Base-by-base conservation (phyloP, 2,113 vertebrate species). In the Dipodomys stephensi region DNA sequence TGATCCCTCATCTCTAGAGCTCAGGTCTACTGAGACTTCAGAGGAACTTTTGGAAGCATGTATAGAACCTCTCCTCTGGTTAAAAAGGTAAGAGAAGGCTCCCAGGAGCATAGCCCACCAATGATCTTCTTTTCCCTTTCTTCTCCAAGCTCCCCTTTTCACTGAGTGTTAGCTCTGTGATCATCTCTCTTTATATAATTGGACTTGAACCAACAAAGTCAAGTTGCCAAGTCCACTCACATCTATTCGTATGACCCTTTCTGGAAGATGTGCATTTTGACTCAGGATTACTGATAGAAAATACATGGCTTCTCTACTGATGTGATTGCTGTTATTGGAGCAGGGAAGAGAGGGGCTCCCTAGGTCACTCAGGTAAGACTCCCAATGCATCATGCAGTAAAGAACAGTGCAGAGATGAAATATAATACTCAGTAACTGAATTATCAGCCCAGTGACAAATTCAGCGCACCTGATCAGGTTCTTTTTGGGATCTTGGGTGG, bases 261-360 rank as follows among this genome's bases (percentile, higher is more conserved):
- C 74, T 94, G 81, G 44, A 77, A 20, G 46, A 77, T 65, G 39
- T 86, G 32, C 16, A 67, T 84, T 84, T 88, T 69, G 68, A 84
- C 39, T 22, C 71, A 32, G 32, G 22, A n/a, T 19, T 81, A 13
- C 46, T 60, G 57, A 73, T 11, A 79, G 6, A 28, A 77, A 90
- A 72, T 25, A 5, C 73, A 62, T 15, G n/a, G 77, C 44, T 79
- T 82, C 27, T 72, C 46, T 85, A 12, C 2, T 44, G 18, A 23
- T 10, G 3, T 46, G 9, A 35, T 39, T 46, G 9, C 64, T 73
- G 1, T 73, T 68, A 71, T 1, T 67, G 35, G 65, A 79, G 83
- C 32, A 60, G 28, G 10, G 20, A 4, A 60, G 39, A 64, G 18
- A 30, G n/a, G 20, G 7, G 27, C 28, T 11, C 11, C 62, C 18